Base-by-base conservation (phyloP, 2,888 invertebrate genomes). In the Aspidiotus destructor region DNA sequence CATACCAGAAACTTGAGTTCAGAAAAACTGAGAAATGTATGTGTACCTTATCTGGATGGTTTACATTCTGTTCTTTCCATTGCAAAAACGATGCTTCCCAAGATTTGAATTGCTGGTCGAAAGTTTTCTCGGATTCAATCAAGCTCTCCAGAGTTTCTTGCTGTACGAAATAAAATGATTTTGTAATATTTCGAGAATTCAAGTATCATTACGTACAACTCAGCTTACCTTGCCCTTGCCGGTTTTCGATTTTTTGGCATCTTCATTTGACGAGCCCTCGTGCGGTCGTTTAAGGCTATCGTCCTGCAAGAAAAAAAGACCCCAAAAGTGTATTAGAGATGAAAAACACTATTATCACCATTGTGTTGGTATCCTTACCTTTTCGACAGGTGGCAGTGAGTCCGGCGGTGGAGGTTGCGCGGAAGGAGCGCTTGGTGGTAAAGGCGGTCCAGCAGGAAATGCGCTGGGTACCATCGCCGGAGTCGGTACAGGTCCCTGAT, bases 11-110 rank as follows among this genome's bases (percentile, higher is more conserved):
- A 60, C 9, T 60, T 41, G 53, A 61, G 17, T 62, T 10, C n/a
- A 52, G 53, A 13, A 40, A 28, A 60, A 68, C 40, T 54, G 15
- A n/a, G 8, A 64, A 60, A 61, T 28, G 41, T 44, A 41, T 60
- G 76, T 76, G 73, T 78, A 86, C 85, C 77, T 88, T 89, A 77
- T 94, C 92, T 0, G 94, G 94, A 80, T 94, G 93, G 77, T 91
- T 89, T 48, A 86, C 87, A 80, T 95, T 95, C 75, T 92, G 89
- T 71, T 85, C 84, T 76, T 89, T 90, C 95, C 95, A 95, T 74
- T 88, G 88, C 74, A 88, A 86, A 77, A 93, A 94, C 77, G 94
- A 90, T 73, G 88, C 84, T 78, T 93, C 92, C 94, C 94, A 95
- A 75, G 90, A 87, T 74, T 85, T 84, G 76, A 94, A 94, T 77